Conservation (phyloP, 2,797 vertebrate species). For the Thalassophryne amazonica region DNA sequence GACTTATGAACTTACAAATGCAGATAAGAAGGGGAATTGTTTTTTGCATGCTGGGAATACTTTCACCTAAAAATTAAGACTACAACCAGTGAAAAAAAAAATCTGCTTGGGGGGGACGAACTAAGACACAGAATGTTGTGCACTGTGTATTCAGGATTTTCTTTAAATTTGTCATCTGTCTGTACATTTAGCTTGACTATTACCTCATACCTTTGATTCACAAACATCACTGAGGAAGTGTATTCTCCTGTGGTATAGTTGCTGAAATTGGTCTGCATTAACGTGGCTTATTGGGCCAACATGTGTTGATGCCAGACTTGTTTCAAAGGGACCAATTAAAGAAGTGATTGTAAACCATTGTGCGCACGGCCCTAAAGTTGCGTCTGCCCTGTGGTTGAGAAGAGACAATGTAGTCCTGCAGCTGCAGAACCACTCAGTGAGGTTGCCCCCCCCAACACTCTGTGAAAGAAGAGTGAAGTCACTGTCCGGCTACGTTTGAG, state of each 20-base stretch:
- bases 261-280: neutral
- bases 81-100: too few species aligned
- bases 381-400: neutral
- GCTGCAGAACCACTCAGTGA: slow-evolving; percentile 36
- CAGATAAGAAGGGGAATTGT: too few species aligned
- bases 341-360: neutral
- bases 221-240: neutral
- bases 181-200: neutral
- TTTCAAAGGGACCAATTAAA: slow-evolving; percentile 54
- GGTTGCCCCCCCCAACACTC: slow-evolving; percentile 28
- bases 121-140: too few species aligned
- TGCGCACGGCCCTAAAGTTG: neutral
- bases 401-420: slow-evolving; percentile 7
- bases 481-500: slow-evolving; percentile 40
- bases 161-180: too few species aligned
- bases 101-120: too few species aligned
- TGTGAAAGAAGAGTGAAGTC: slow-evolving; percentile 52
- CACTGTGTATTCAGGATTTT: too few species aligned
- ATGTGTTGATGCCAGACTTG: slow-evolving; percentile 4
- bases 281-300: slow-evolving; percentile 3
- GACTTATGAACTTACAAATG: too few species aligned
- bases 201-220: neutral
- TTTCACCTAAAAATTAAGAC: too few species aligned
- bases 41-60: too few species aligned
- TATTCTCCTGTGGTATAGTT: neutral